Evolutionary conservation across 2,797 vertebrate species (phyloP).

Genomic region (Momotus momota): DNA sequence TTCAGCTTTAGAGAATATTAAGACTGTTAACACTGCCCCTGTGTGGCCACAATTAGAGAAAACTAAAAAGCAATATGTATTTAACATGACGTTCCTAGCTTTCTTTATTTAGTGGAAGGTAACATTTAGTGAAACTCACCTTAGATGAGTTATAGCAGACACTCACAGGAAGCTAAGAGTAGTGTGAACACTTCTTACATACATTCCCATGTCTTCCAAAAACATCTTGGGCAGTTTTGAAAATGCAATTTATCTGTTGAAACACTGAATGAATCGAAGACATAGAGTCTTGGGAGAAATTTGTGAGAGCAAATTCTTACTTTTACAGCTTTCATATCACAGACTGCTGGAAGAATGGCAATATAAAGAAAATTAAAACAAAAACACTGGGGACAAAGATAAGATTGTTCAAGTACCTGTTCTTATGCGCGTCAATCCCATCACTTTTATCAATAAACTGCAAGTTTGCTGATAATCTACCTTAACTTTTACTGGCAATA

Average conservation of each 20-base stretch:
- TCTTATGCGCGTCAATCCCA: neutral
- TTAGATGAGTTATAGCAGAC: neutral
- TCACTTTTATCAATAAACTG: neutral
- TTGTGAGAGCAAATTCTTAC: neutral
- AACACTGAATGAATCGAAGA: neutral
- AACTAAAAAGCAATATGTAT: rapidly evolving
- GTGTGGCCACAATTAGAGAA: neutral
- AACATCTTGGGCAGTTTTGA: neutral
- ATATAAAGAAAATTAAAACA: neutral
- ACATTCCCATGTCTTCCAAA: neutral
- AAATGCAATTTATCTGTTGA: neutral
- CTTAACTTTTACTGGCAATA: neutral
- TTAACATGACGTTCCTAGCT: neutral
- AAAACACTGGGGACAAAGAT: rapidly evolving
- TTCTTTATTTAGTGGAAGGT: neutral
- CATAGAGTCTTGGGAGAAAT: neutral
- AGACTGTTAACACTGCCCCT: slow-evolving; percentile 43
- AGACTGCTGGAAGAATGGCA: neutral
- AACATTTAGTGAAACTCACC: neutral
- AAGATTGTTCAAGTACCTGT: neutral
- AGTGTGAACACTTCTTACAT: neutral
- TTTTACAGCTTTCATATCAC: neutral
- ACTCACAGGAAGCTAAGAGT: neutral
- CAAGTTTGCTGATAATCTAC: neutral
- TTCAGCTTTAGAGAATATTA: neutral